A percentile compares a stretch with the other conserved stretches of the same genome.
These are phyloP conservation scores for Xanthia icteritia DNA, from an alignment of 2,888 invertebrate genomes.

Conservation along the genomic window DNA sequence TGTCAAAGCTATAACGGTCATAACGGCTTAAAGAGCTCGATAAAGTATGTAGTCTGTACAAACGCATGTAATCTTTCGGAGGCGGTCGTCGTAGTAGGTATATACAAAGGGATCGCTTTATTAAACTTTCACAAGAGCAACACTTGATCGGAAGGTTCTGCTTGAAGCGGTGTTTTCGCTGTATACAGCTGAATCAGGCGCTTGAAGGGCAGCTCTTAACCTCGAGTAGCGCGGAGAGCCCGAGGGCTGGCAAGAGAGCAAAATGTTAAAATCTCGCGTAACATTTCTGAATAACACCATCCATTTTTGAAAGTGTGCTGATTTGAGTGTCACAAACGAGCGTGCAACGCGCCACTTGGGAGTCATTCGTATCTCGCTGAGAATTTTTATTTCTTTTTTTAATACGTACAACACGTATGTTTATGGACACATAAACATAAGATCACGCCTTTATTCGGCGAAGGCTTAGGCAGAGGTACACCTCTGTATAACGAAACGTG, in stretches of 20 bases:
- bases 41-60: constrained; percentile 39
- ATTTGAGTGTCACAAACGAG: constrained; percentile 42
- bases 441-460: no score
- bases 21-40: constrained; percentile 19
- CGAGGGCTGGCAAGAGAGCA: constrained; percentile 59
- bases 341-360: constrained; percentile 9
- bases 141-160: constrained; percentile 70
- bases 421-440: no score
- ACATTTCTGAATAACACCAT: constrained; percentile 56
- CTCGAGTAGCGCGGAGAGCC: constrained; percentile 59
- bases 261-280: constrained; percentile 56
- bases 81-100: constrained; percentile 34
- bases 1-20: constrained; percentile 30
- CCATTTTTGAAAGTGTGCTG: constrained; percentile 43
- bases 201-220: constrained; percentile 67
- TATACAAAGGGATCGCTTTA: constrained; percentile 71
- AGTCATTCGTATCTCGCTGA: constrained; percentile 18
- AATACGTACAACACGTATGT: neutral
- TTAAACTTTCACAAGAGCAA: constrained; percentile 75
- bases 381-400: neutral
- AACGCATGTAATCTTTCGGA: constrained; percentile 57
- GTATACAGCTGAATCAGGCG: constrained; percentile 76
- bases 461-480: no score
- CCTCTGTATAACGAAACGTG: no score
- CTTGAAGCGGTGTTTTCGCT: constrained; percentile 76